Evolutionary conservation across 2,888 invertebrate species (phyloP), one percentile per base, ranked within the genome.

Genomic region (Anodontia alba): DNA sequence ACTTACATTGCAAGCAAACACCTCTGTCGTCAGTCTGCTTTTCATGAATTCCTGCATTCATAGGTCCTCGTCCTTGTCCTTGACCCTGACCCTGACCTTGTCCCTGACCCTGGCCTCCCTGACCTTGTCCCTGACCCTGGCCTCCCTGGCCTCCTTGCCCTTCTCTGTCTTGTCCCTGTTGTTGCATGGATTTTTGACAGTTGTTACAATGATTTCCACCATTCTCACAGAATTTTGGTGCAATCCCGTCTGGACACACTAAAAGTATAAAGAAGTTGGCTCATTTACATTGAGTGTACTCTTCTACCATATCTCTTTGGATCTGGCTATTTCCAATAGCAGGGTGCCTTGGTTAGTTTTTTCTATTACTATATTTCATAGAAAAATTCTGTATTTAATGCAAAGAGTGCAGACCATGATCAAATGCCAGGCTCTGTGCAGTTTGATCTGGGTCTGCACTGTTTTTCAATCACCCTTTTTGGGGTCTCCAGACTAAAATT

Each of bases 1-100:
- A 62, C 62, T 62, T 23, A 62, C 62, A 62, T 7, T 33, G 7
- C 33, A 31, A 29, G 33, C 62, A 62, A n/a, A 62, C 62, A 20
- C 62, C 62, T 10, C 33, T 3, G 1, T 62, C 62, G 29, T 62
- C 33, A 1, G 62, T 62, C 31, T 62, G 33, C 33, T 62, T 31
- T 33, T 33, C 33, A 8, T 17, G 10, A 31, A 62, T 33, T 33
- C 57, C 57, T 26, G 29, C 62, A 1, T 33, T n/a, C 5, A 33
- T 62, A 10, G 23, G 20, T 1, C 62, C 33, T 8, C 33, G 62
- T 33, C 20, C 33, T 33, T 62, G 62, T 33, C 62, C 33, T 62
- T 62, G 62, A 3, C 62, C 62, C 23, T 62, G 62, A 15, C 62
- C 62, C 20, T 62, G 62, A 57, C 57, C 57, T 20, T 62, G 62